phyloP scores from a whole-genome alignment of 1,140 invertebrate genomes.

The Caerostris extrusa region DNA sequence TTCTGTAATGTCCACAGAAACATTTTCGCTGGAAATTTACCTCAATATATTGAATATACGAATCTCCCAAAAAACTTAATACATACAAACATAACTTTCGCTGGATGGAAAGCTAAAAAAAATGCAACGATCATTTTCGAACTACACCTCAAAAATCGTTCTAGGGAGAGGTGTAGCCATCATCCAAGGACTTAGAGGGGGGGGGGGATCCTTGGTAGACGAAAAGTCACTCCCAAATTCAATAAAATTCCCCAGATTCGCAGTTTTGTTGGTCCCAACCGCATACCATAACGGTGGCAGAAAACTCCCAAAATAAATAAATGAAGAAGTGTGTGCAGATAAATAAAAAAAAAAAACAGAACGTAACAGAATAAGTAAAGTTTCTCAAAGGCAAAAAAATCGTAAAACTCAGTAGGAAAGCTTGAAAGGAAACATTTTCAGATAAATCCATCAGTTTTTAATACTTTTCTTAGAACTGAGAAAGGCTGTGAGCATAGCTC shows the following conservation, averaged over 20 bases:
- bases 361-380: background rate
- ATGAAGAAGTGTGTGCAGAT: background rate
- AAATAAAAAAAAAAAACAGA: constrained; percentile 44
- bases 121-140: background rate
- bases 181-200: background rate
- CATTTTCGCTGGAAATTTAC: background rate
- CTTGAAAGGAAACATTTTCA: constrained; percentile 65
- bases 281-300: constrained; percentile 49
- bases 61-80: background rate
- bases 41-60: background rate
- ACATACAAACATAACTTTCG: background rate
- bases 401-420: constrained; percentile 49
- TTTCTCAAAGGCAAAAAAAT: constrained; percentile 28
- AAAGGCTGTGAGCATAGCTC: background rate
- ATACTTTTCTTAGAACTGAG: constrained; percentile 48
- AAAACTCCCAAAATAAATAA: constrained; percentile 47
- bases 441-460: constrained; percentile 74
- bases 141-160: background rate
- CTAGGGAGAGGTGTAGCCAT: background rate
- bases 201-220: background rate
- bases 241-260: constrained; percentile 25
- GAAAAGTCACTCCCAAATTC: constrained; percentile 29
- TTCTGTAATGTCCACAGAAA: background rate
- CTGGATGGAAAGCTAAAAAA: background rate
- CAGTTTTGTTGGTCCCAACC: constrained; percentile 30